Evolutionary conservation across 2,888 invertebrate genomes (phyloP), one percentile per base, ranked within the genome.

Genomic region (Rhamnusium bicolor): DNA sequence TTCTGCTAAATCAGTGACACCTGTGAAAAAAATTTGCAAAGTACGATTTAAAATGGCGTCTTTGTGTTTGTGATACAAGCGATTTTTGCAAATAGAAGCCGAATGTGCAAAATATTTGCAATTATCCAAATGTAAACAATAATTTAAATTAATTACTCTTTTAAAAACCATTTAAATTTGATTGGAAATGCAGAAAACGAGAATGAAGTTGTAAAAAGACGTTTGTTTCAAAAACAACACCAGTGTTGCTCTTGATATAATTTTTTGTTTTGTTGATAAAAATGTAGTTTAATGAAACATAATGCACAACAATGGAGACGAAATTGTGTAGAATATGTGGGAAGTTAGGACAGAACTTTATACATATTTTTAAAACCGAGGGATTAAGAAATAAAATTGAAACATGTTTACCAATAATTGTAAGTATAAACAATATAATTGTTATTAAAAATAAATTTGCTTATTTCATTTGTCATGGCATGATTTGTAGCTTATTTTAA

Each of bases 341-440:
- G 67, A 86, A 85, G 72, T 79, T 84, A 70, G 85, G 85, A 67
- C 81, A 83, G 73, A 83, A 85, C 75, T 85, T 85, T 75, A 77
- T 85, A 72, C 81, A 87, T 77, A 87, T 88, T 72, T 88, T 88
- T 79, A 85, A 85, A 78, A 86, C 85, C 16, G 87, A 87, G 78
- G 87, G 87, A 40, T 80, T 88, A 54, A 86, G 85, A 75, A 82
- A 85, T 75, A 88, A 88, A 79, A 86, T 88, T 69, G 88, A 88
- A 83, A 88, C 88, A 79, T 88, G 88, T 80, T 82, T 88, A 70
- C 88, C 88, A 40, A 86, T 88, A 71, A 80, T 87, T 74, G 88
- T 88, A 83, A 86, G 87, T 86, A 72, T 65, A 69, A 49, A 51
- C 21, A 58, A 32, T 10, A 7, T 29, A 18, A 14, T 1, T 32